Conservation (phyloP, 2,113 vertebrate genomes). For the Nyctibius bracteatus region DNA sequence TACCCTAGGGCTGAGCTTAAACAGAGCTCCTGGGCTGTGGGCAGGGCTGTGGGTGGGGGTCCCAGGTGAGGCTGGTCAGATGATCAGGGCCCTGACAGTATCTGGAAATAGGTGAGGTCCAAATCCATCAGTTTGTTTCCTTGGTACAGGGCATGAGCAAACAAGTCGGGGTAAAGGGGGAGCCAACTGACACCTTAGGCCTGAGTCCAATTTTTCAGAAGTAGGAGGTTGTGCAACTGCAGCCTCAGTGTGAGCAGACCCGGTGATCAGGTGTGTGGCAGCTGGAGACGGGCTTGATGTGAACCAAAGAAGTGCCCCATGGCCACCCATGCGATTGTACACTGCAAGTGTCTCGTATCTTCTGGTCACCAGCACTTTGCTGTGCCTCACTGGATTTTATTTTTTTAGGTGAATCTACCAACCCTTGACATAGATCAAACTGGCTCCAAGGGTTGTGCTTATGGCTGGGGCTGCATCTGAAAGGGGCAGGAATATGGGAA, state of each 20-base stretch:
- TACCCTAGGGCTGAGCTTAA: not conserved
- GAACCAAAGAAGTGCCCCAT: not conserved
- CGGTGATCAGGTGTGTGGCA: accelerated
- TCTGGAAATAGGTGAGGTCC: not conserved
- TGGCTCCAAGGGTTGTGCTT: not conserved
- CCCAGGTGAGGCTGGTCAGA: not conserved
- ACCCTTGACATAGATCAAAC: not conserved
- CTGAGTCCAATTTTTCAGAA: not conserved
- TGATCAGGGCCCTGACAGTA: not conserved
- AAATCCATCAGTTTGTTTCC: not conserved
- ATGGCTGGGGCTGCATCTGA: not conserved
- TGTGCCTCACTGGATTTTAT: not conserved
- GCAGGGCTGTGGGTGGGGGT: not conserved
- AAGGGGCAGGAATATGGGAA: not conserved
- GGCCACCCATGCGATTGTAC: accelerated
- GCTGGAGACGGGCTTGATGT: not conserved
- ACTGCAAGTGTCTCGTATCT: accelerated
- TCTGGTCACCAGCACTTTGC: not conserved
- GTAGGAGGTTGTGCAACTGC: not conserved
- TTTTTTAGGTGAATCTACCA: not conserved
- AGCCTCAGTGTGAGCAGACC: accelerated
- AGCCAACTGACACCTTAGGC: not conserved
- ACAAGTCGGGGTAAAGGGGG: not conserved
- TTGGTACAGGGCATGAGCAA: not conserved
- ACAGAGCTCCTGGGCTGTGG: not conserved